A percentile compares a stretch with the other conserved stretches of the same genome.
phyloP scores from a whole-genome alignment of 2,113 vertebrate species.

The Pogonocichla stellata region DNA sequence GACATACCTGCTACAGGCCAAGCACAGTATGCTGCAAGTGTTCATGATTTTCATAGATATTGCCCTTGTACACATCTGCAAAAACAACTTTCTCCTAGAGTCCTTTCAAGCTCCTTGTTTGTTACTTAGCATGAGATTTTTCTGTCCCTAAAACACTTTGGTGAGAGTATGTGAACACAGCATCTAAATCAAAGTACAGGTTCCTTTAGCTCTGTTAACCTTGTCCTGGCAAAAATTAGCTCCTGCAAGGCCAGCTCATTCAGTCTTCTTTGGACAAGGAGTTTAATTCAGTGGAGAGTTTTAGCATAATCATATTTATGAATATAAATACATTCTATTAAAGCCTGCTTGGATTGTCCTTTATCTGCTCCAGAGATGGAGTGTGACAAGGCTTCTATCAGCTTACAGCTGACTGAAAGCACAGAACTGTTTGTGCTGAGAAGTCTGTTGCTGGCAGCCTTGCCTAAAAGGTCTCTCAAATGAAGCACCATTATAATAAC shows the following conservation, averaged over 20 bases:
- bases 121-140: background rate
- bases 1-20: background rate
- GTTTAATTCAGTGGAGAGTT: background rate
- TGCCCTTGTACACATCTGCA: background rate
- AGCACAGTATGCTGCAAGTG: background rate
- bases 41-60: background rate
- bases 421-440: background rate
- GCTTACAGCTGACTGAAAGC: background rate
- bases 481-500: background rate
- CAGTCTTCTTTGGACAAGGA: background rate
- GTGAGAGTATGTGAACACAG: background rate
- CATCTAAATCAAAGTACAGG: background rate
- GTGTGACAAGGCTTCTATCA: background rate
- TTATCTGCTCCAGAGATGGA: background rate
- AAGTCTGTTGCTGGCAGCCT: background rate
- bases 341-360: background rate
- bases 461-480: background rate
- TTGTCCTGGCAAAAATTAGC: background rate
- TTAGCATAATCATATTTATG: background rate
- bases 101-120: background rate
- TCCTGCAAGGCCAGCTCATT: background rate
- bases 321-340: background rate
- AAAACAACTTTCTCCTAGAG: background rate
- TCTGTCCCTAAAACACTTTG: background rate
- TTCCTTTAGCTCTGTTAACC: background rate